Evolutionary conservation across 2,797 vertebrate genomes (phyloP).

Genomic region (Iguana delicatissima): DNA sequence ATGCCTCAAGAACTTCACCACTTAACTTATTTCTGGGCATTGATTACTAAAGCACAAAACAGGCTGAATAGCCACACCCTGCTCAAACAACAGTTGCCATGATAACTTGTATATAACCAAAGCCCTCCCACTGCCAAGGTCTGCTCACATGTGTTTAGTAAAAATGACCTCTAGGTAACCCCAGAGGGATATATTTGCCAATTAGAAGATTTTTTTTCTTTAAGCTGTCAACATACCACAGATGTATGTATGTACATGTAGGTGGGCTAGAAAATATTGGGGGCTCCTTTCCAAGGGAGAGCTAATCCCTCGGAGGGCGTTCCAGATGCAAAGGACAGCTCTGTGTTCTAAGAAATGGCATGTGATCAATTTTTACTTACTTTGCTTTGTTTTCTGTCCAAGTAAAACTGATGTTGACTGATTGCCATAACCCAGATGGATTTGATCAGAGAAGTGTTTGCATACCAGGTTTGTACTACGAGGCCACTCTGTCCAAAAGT

Average conservation of each 20-base stretch:
- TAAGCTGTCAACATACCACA: background rate
- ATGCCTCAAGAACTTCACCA: conserved; percentile 23
- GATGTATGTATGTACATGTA: background rate
- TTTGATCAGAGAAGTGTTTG: conserved; percentile 96
- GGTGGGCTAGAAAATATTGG: background rate
- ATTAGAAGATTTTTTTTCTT: background rate
- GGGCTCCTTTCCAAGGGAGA: background rate
- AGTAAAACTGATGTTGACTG: conserved; percentile 98
- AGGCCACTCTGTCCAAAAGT: conserved; percentile 94
- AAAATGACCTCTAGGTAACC: background rate
- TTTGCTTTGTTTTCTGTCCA: conserved; percentile 98
- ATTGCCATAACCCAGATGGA: conserved; percentile 99
- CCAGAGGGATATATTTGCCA: background rate
- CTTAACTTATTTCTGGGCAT: background rate
- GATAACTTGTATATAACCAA: conserved; percentile 1
- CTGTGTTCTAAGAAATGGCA: background rate
- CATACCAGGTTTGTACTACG: conserved; percentile 97
- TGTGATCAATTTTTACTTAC: conserved; percentile 81
- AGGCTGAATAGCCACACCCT: background rate
- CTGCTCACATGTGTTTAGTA: background rate
- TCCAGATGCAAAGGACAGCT: conserved; percentile 14
- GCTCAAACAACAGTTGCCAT: background rate
- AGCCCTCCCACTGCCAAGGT: background rate
- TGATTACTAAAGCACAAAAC: conserved; percentile 36
- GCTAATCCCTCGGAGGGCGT: conserved; percentile 14